Base-by-base conservation (phyloP, 2,113 vertebrate species). In the Catharus fuscescens region DNA sequence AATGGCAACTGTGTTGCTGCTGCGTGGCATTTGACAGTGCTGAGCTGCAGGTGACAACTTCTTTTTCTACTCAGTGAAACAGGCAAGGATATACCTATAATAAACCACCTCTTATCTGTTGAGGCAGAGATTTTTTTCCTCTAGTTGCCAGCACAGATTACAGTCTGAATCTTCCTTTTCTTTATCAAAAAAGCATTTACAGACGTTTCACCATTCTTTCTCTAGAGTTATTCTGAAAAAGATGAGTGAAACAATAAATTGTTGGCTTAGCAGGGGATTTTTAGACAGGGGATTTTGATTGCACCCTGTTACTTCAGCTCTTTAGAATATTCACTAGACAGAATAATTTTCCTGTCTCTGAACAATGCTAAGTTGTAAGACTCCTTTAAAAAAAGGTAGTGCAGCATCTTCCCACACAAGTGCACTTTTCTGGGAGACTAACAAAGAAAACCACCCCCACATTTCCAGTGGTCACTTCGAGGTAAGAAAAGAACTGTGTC, bases 301-400 rank as follows among this genome's bases (percentile, higher is more conserved):
- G 4, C 13, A 44, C 44, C 76, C 70, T 95, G 45, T 76, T 93
- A 91, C 88, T 97, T 96, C 38, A 94, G 81, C 83, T 90, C 86
- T 92, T 96, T 85, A 89, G 83, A 96, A 93, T 95, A 92, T 71
- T 86, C 92, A 79, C 92, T 90, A 97, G 88, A 96, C 90, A 92
- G 82, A 94, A 53, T 84, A 86, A 92, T 97, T 96, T 95, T 95
- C 72, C 69, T 95, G 72, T 92, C 93, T 96, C 72, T 81, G 57
- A 93, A 79, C 52, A 80, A 19, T 6, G 52, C 52, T 88, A 86
- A 94, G 79, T 76, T 97, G 72, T 88, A 92, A 92, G 85, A 70
- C 86, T 90, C 67, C 64, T 88, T 71, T 88, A 92, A 73, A 80
- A 86, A 94, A 94, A 90, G 29, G 14, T 26, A 69, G 54, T 50